These are phyloP conservation scores for Discoglossus pictus DNA, from an alignment of 2,797 vertebrate species.

Conservation along the genomic window DNA sequence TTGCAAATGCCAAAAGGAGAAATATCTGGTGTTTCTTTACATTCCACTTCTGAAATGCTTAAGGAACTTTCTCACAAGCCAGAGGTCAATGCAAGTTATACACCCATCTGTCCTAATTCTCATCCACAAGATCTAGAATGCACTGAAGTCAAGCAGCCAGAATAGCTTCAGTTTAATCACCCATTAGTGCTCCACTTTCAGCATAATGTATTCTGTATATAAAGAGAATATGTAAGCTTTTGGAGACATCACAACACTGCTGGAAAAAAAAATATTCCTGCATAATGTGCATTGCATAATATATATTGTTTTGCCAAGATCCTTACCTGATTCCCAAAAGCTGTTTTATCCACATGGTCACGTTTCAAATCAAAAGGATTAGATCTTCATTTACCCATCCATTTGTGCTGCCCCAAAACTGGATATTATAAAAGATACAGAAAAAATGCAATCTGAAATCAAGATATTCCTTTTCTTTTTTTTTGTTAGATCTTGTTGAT, in stretches of 20 bases:
- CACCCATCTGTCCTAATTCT: neutral
- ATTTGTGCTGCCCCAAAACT: conserved; percentile 50
- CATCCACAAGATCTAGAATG: neutral
- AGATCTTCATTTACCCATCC: conserved; percentile 61
- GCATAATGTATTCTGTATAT: conserved; percentile 1
- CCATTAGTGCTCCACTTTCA: neutral
- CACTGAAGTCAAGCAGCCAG: neutral
- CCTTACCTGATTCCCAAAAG: conserved; percentile 71
- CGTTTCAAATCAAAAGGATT: conserved; percentile 59
- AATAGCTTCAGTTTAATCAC: conserved; percentile 9
- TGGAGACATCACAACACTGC: neutral
- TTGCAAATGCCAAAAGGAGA: too few relatives aligned
- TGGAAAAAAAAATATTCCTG: conserved; percentile 1
- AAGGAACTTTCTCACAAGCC: conserved; percentile 3
- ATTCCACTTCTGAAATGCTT: neutral
- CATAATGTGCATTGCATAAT: conserved; percentile 8
- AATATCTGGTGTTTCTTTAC: too few relatives aligned
- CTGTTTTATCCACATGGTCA: conserved; percentile 75
- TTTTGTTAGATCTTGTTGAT: conserved; percentile 54
- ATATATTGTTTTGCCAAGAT: neutral
- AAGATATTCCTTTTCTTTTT: conserved; percentile 57
- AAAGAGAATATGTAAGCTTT: neutral
- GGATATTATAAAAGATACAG: neutral
- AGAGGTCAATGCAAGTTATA: conserved; percentile 15
- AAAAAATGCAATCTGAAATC: neutral